Conservation (phyloP, 2,797 vertebrate species). For the Chiroxiphia lanceolata region DNA sequence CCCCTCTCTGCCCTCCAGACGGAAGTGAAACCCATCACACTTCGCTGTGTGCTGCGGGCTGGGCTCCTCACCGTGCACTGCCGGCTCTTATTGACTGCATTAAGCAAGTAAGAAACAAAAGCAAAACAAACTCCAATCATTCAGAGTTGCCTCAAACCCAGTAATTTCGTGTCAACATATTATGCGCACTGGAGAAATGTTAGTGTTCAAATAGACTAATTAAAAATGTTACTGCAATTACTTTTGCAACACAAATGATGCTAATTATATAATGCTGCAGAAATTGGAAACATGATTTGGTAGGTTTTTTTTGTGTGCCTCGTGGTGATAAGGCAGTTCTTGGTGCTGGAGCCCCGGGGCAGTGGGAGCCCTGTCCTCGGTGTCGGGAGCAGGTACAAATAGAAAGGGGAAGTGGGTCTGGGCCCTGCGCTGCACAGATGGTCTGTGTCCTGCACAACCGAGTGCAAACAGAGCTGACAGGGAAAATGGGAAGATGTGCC, state of each 20-base stretch:
- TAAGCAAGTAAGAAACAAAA: conserved; percentile 38
- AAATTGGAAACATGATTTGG: conserved; percentile 13
- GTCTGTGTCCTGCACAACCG: background rate
- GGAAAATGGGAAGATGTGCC: background rate
- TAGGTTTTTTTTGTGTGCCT: background rate
- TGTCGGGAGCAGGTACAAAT: background rate
- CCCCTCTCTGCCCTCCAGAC: conserved; percentile 25
- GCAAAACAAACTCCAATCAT: conserved; percentile 65
- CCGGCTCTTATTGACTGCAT: background rate
- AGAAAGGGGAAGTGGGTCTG: background rate
- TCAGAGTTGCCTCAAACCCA: conserved; percentile 53
- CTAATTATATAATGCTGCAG: conserved; percentile 66
- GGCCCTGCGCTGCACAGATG: background rate
- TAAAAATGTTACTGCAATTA: conserved; percentile 71
- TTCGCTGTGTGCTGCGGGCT: background rate
- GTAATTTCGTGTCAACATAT: conserved; percentile 60
- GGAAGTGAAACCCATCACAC: conserved; percentile 59
- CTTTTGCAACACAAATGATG: conserved; percentile 61
- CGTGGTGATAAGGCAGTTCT: accelerated
- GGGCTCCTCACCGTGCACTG: background rate
- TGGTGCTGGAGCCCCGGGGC: accelerated
- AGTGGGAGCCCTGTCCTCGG: accelerated
- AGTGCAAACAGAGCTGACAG: accelerated
- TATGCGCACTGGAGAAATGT: conserved; percentile 49
- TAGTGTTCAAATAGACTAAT: conserved; percentile 63